Conservation (phyloP, 2,113 vertebrate genomes). For the Salvator merianae region DNA sequence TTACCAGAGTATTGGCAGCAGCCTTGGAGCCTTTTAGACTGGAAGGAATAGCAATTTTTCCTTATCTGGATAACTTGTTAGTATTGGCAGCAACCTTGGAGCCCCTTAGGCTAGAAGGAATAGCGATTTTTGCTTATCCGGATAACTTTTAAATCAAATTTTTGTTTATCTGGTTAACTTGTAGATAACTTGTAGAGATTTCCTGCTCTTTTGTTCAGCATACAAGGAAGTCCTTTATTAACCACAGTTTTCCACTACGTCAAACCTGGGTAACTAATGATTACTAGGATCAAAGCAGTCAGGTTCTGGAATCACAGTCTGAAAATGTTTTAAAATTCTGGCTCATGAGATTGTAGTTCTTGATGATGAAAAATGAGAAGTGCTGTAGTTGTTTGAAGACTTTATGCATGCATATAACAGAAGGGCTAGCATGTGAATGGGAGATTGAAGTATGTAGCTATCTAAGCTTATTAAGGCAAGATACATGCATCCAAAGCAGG, state of each 20-base stretch:
- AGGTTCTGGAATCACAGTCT: neutral
- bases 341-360: neutral
- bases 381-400: neutral
- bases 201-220: too few relatives aligned
- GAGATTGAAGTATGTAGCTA: too few relatives aligned
- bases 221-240: neutral
- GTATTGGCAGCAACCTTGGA: too few relatives aligned
- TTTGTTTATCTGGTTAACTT: too few relatives aligned
- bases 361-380: neutral
- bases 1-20: too few relatives aligned
- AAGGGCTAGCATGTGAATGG: neutral
- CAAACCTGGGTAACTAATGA: neutral
- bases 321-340: neutral
- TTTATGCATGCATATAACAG: neutral
- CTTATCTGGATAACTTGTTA: too few relatives aligned
- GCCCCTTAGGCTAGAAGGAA: too few relatives aligned
- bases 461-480: neutral
- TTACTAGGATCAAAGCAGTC: neutral
- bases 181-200: too few relatives aligned
- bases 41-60: too few relatives aligned
- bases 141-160: too few relatives aligned
- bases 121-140: too few relatives aligned
- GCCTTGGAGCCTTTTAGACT: too few relatives aligned
- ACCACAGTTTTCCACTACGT: neutral
- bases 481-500: neutral